phyloP scores from a whole-genome alignment of 2,888 invertebrate genomes.

The Graphium colonna region DNA sequence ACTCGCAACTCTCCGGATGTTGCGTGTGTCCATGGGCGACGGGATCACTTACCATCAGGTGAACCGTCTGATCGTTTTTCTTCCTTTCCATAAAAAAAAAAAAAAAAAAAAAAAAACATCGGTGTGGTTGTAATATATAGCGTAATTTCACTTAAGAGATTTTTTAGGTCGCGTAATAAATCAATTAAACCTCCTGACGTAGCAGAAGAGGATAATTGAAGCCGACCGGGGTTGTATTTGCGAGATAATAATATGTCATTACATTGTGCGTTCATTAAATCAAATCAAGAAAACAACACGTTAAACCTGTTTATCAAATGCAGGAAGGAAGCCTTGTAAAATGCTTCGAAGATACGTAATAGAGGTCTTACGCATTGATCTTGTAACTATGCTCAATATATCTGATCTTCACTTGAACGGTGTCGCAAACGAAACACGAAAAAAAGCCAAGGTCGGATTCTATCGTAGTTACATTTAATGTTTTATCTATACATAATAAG shows the following conservation, averaged over 20 bases:
- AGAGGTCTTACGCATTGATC: conserved; percentile 7
- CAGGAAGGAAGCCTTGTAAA: conserved; percentile 8
- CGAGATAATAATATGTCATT: conserved; percentile 14
- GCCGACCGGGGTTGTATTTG: conserved; percentile 11
- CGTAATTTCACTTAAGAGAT: conserved; percentile 28
- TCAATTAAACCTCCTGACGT: conserved; percentile 28
- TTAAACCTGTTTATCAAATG: conserved; percentile 14
- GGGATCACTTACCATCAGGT: no score
- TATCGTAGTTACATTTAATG: conserved; percentile 64
- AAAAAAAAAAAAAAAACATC: no score
- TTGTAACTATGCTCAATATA: conserved; percentile 33
- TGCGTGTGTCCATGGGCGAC: no score
- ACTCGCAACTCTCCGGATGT: no score
- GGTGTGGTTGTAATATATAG: conserved; percentile 33
- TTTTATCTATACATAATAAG: conserved; percentile 30
- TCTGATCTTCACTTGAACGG: conserved; percentile 48
- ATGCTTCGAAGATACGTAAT: conserved; percentile 9
- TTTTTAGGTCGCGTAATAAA: conserved; percentile 25
- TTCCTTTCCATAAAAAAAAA: no score
- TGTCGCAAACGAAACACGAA: conserved; percentile 55
- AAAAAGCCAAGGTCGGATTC: conserved; percentile 65
- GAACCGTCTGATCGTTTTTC: no score
- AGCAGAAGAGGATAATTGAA: conserved; percentile 10
- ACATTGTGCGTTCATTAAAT: conserved; percentile 8
- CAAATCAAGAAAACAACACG: conserved; percentile 3